A percentile compares a stretch with the other conserved stretches of the same genome.
Conservation (phyloP, 23 tunicate genomes). For the Clavelina lepadiformis region DNA sequence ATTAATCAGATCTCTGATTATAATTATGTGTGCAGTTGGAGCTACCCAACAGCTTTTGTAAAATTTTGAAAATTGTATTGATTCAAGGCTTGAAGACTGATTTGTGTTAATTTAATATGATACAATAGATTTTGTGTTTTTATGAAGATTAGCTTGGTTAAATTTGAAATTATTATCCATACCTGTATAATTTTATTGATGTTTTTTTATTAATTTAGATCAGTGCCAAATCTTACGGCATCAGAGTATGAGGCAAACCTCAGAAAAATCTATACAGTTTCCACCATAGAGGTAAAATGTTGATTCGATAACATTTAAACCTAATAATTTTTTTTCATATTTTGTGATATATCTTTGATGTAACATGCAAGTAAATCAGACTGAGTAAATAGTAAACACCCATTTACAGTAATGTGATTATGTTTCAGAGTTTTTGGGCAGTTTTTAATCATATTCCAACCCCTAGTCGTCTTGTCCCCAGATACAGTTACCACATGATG, state of each 20-base stretch:
- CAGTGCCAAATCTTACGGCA: slow-evolving; percentile 82
- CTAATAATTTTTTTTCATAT: background rate
- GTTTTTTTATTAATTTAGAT: slow-evolving; percentile 36
- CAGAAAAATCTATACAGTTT: slow-evolving; percentile 75
- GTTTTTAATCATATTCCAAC: slow-evolving; percentile 84
- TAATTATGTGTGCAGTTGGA: too few species aligned
- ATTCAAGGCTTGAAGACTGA: too few species aligned
- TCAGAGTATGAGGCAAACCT: slow-evolving; percentile 90
- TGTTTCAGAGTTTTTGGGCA: slow-evolving; percentile 88
- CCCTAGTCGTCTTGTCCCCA: slow-evolving; percentile 54
- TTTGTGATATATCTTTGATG: background rate
- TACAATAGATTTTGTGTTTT: too few species aligned
- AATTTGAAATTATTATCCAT: too few species aligned
- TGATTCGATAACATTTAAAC: too few species aligned
- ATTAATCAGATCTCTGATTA: too few species aligned
- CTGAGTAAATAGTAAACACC: too few species aligned
- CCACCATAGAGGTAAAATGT: slow-evolving; percentile 88
- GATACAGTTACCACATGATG: slow-evolving; percentile 92
- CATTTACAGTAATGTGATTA: background rate
- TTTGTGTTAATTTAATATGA: too few species aligned
- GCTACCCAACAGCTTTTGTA: too few species aligned
- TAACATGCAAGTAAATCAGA: too few species aligned
- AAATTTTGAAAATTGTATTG: too few species aligned
- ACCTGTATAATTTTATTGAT: slow-evolving; percentile 4
- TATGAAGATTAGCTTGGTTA: too few species aligned